phyloP scores from a whole-genome alignment of 2,888 invertebrate species.

The Acholoe squamosa region DNA sequence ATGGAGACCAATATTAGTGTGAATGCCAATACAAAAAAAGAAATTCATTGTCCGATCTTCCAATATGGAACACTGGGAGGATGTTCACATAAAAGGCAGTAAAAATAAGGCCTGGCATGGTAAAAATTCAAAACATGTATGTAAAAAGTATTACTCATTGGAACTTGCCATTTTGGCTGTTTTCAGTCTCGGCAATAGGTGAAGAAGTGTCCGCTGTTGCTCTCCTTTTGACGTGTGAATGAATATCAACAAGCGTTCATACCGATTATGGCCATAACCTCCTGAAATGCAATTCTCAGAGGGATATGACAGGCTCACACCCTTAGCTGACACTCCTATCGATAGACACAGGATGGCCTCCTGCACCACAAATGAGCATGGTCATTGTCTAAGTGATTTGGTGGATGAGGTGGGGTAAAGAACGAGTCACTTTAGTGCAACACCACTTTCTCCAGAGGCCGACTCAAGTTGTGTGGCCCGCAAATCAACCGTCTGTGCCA shows the following conservation, averaged over 20 bases:
- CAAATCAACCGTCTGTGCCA: conserved; percentile 11
- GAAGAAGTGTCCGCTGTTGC: not conserved
- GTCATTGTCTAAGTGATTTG: not conserved
- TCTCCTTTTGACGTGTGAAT: not conserved
- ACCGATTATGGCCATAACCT: not conserved
- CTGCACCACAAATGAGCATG: not conserved
- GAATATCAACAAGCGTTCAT: not conserved
- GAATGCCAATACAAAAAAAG: too few species aligned
- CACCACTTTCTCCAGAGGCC: not conserved
- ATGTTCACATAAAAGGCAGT: not conserved
- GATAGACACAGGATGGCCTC: not conserved
- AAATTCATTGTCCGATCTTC: not conserved
- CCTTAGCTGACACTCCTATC: not conserved
- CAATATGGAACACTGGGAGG: too few species aligned
- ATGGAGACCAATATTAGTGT: too few species aligned
- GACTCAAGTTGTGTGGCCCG: conserved; percentile 16
- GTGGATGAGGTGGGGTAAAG: not conserved
- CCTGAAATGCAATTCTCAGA: not conserved
- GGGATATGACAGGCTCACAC: not conserved
- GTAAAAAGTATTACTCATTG: not conserved
- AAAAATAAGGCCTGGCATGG: not conserved
- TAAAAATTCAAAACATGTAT: not conserved
- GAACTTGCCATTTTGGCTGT: conserved; percentile 4
- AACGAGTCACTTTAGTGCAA: not conserved
- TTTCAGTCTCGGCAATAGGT: not conserved